Base-by-base conservation (phyloP, 2,797 vertebrate species). In the Sphenopsis melanotis region DNA sequence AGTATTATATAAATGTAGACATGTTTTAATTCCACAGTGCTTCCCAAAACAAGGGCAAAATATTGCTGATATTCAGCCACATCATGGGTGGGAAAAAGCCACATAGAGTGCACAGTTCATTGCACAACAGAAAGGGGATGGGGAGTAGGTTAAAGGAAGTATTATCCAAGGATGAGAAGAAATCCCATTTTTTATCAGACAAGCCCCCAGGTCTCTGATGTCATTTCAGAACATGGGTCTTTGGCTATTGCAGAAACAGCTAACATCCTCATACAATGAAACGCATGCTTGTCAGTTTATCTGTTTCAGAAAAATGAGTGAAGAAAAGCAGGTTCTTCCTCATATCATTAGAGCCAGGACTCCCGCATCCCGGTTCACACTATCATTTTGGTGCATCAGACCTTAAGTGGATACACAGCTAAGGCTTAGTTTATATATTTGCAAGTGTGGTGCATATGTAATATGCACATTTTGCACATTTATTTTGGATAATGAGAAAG, bases 141-240 rank as follows among this genome's bases (percentile, higher is more conserved):
- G 53, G 36, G 50, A 85, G n/a, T 8, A 65, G 23, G 60, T 59
- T 79, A 82, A 94, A 86, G n/a, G 27, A 94, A 92, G 46, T 74
- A 87, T 76, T 93, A 91, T 34, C 87, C 47, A 82, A 79, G 70
- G 77, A 77, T 76, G 23, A 93, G 50, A 90, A 86, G 79, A 96
- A 94, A 93, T 88, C 66, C 66, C 83, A 53, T 82, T 89, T 90
- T 89, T 94, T 88, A 93, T 84, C 84, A 94, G 56, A 91, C 15
- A 56, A 95, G 49, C 22, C 50, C 47, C 63, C 63, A 79, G 59
- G 69, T 96, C 91, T 94, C 85, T 76, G 69, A 82, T 88, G 87
- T 79, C 66, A 68, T 88, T 94, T 96, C 66, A 83, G 87, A 95
- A 59, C 24, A 36, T 1, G 8, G 29, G 5, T 55, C 44, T 91